Evolutionary conservation across 2,113 vertebrate species (phyloP).

Genomic region (Nesospiza acunhae): DNA sequence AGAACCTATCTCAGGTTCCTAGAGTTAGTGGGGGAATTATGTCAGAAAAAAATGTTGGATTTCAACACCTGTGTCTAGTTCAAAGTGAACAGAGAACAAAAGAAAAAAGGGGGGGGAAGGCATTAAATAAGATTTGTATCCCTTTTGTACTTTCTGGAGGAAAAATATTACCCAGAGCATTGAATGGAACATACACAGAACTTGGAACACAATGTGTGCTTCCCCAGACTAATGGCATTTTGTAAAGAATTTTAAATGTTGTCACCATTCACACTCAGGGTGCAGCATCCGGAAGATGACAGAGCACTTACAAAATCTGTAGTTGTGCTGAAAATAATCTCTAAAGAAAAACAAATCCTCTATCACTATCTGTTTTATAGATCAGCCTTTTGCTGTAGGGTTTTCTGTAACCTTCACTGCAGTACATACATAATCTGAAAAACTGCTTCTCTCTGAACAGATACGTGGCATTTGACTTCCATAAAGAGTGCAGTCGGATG

Average conservation of each 20-base stretch:
- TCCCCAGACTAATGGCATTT: background rate
- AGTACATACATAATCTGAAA: background rate
- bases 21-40: background rate
- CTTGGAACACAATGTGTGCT: background rate
- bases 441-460: constrained; percentile 63
- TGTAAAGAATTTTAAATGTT: background rate
- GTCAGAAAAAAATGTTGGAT: background rate
- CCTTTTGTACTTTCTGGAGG: background rate
- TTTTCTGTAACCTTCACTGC: background rate
- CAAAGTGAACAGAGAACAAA: background rate
- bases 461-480: constrained; percentile 93
- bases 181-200: background rate
- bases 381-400: background rate
- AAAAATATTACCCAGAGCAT: background rate
- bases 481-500: constrained; percentile 95
- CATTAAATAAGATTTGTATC: background rate
- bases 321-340: background rate
- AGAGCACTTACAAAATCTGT: background rate
- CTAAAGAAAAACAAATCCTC: background rate
- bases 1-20: background rate
- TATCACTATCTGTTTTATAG: background rate
- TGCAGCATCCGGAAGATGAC: background rate
- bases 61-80: background rate
- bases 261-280: background rate
- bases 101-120: background rate